Conservation (phyloP, 2,797 vertebrate genomes). For the Sebastolobus altivelis region DNA sequence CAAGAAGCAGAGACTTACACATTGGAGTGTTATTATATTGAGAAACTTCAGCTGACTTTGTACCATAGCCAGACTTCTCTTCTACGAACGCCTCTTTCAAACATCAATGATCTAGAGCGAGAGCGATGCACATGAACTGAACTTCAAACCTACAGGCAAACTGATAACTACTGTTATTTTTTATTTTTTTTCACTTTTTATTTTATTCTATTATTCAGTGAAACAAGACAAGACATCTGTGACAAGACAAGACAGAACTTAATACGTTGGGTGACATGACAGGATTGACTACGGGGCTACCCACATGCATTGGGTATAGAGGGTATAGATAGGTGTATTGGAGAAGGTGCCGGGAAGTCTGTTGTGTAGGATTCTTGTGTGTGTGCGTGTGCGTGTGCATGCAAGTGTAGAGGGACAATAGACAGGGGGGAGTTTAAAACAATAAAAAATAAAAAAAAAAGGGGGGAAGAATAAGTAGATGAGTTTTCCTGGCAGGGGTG, state of each 20-base stretch:
- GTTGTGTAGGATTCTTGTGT: neutral
- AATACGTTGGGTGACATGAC: neutral
- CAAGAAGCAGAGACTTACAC: conserved; percentile 5
- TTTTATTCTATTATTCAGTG: neutral
- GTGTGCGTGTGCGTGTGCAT: neutral
- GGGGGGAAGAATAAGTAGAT: neutral
- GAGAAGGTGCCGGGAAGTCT: neutral
- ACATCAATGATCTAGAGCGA: neutral
- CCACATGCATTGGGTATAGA: neutral
- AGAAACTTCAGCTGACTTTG: conserved; percentile 32
- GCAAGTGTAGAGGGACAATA: neutral
- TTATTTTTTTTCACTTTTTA: neutral
- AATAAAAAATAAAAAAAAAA: neutral
- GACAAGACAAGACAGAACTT: neutral
- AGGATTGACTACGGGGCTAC: neutral
- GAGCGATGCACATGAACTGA: conserved; percentile 23
- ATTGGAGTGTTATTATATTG: neutral
- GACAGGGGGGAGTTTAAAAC: no score
- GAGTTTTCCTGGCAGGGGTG: neutral
- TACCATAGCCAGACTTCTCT: conserved; percentile 19
- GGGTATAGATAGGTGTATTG: neutral
- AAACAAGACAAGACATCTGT: neutral
- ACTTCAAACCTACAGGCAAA: conserved; percentile 26
- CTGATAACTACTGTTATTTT: conserved; percentile 17
- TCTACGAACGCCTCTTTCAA: conserved; percentile 2